Percentiles rank a stretch among this genome's conserved stretches.
Evolutionary conservation across 2,797 vertebrate species (phyloP).

Genomic region (Sylvia borin): DNA sequence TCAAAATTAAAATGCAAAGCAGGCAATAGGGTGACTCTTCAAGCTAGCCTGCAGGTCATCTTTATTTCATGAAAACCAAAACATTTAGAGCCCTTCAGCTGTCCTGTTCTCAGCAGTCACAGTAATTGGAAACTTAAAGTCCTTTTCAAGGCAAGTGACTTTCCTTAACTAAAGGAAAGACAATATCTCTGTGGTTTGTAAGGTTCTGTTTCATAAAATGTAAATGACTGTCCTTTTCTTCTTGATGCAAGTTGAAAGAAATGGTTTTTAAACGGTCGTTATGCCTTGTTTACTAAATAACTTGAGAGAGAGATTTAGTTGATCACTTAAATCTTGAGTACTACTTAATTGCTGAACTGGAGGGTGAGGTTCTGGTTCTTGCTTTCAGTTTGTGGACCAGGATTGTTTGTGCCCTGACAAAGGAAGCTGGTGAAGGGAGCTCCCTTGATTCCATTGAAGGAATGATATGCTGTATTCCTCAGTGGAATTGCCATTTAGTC

Average conservation of each 20-base stretch:
- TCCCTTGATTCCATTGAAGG: neutral
- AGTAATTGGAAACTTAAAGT: neutral
- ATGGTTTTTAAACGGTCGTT: neutral
- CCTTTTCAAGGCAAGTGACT: neutral
- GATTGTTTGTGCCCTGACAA: neutral
- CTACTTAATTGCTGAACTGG: neutral
- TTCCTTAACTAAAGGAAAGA: neutral
- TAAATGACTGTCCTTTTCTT: neutral
- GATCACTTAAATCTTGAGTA: neutral
- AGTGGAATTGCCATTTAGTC: neutral
- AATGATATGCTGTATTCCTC: neutral
- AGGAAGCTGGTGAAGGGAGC: neutral
- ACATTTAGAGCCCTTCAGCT: neutral
- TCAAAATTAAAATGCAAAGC: neutral
- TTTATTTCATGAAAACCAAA: neutral
- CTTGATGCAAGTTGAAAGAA: neutral
- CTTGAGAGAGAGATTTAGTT: neutral
- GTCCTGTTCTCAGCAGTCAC: neutral
- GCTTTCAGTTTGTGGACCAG: neutral
- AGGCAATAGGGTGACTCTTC: neutral
- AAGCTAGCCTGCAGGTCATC: neutral
- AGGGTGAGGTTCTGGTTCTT: neutral
- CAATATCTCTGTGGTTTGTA: neutral
- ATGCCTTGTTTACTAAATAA: neutral
- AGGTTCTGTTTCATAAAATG: neutral